These are phyloP conservation scores for Myotis findleyi DNA, from an alignment of 2,797 vertebrate species.

Conservation along the genomic window DNA sequence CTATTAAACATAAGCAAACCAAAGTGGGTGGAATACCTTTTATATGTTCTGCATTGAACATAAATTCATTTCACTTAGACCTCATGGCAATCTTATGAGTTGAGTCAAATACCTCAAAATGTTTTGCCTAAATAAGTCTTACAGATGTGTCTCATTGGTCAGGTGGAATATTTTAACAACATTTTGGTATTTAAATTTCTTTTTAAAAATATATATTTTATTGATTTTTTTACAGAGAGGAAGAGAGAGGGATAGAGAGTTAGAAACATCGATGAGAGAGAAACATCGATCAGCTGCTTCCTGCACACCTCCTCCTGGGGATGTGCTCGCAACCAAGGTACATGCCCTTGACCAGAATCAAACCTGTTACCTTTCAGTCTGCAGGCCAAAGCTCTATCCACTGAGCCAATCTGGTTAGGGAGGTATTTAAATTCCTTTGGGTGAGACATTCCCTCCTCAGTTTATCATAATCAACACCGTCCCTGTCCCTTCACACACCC, in stretches of 20 bases:
- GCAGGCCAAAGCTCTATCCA: no score
- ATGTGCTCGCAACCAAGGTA: no score
- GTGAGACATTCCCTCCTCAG: neutral
- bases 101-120: neutral
- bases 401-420: no score
- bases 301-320: no score
- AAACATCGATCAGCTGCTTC: no score
- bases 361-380: no score
- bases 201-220: neutral
- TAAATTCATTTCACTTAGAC: neutral
- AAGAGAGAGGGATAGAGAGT: no score
- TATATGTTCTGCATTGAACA: neutral
- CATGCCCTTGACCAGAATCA: no score
- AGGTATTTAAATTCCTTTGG: neutral
- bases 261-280: no score
- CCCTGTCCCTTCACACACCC: neutral
- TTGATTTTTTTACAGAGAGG: no score
- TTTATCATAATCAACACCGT: neutral
- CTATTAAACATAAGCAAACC: conserved; percentile 24
- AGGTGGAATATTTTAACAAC: neutral
- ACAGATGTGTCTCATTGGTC: neutral
- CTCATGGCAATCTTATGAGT: neutral
- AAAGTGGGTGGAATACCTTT: neutral
- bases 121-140: neutral
- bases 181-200: neutral